Evolutionary conservation across 2,113 vertebrate genomes (phyloP), one percentile per base, ranked within the genome.

Genomic region (Hepsetus odoe): DNA sequence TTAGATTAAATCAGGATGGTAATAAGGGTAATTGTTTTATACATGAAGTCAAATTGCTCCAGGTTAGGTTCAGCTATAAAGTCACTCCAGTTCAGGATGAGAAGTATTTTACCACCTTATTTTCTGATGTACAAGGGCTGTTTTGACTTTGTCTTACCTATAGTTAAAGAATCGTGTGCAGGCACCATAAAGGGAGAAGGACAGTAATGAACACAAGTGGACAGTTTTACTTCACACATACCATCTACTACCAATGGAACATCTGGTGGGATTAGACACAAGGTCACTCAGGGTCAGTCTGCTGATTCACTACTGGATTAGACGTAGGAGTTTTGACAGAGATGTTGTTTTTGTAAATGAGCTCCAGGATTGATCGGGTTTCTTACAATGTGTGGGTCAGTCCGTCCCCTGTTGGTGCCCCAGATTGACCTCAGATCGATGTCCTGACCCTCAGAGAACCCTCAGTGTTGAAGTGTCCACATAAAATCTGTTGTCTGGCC

Each of bases 341-440:
- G 72, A 67, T 49, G 33, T 40, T 71, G 77, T 72, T 69, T n/a
- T 74, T 24, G 42, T 51, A 75, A 69, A 80, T 69, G 59, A 61
- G 55, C 71, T 69, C 72, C 26, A 12, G 55, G 83, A 92, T 90
- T 90, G 86, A 85, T 85, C 81, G 20, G 7, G 49, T 51, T 83
- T 61, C 83, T 84, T 82, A 87, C 80, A 71, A 65, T 85, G 79
- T 86, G 79, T 80, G 73, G 85, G 85, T 86, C 87, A 87, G 77
- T 77, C 82, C 86, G 84, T 84, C 88, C 87, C 79, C 87, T 87
- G 85, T 80, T 85, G 86, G 80, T 84, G 85, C 88, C 87, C 80
- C 74, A 65, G 85, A 82, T 81, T 78, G 84, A 83, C 82, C 83
- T 83, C 74, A 84, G 88, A 91, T 91, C 90, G 85, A 89, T 89